Percentiles rank a stretch among this genome's conserved stretches.
Conservation (phyloP, 2,888 invertebrate genomes). For the Lomographa bimaculata region DNA sequence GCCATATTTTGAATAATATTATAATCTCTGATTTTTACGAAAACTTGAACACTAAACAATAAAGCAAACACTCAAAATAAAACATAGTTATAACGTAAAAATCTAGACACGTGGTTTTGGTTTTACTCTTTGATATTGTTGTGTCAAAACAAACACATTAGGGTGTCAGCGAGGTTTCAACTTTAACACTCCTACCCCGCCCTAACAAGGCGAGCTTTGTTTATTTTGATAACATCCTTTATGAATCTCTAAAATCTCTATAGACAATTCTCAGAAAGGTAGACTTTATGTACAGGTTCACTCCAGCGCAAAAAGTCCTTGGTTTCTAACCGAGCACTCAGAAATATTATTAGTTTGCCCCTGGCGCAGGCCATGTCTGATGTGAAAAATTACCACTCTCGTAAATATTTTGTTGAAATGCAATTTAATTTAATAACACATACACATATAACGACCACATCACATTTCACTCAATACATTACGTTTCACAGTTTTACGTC, state of each 20-base stretch:
- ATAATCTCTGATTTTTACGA: too few species aligned
- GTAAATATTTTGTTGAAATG: conserved; percentile 73
- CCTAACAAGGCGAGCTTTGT: background rate
- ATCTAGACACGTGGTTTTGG: too few species aligned
- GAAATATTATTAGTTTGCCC: conserved; percentile 41
- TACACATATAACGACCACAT: conserved; percentile 45
- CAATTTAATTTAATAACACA: conserved; percentile 71
- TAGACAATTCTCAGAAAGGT: conserved; percentile 43
- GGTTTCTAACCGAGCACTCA: conserved; percentile 25
- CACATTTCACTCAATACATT: conserved; percentile 39
- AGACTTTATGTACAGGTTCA: conserved; percentile 37
- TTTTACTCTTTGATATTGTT: too few species aligned
- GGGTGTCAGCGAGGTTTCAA: conserved; percentile 2
- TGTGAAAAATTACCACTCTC: conserved; percentile 70
- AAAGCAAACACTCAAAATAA: too few species aligned
- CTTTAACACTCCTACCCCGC: conserved; percentile 8
- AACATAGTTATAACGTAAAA: too few species aligned
- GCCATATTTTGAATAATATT: too few species aligned
- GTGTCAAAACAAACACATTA: conserved; percentile 8
- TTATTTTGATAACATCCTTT: conserved; percentile 5
- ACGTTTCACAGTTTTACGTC: too few species aligned
- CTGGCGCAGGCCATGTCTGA: conserved; percentile 59
- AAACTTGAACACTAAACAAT: too few species aligned
- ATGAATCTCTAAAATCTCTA: background rate
- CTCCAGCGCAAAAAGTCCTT: conserved; percentile 23